phyloP scores from a whole-genome alignment of 1,140 invertebrate species.

The Drosophila bipectinata region DNA sequence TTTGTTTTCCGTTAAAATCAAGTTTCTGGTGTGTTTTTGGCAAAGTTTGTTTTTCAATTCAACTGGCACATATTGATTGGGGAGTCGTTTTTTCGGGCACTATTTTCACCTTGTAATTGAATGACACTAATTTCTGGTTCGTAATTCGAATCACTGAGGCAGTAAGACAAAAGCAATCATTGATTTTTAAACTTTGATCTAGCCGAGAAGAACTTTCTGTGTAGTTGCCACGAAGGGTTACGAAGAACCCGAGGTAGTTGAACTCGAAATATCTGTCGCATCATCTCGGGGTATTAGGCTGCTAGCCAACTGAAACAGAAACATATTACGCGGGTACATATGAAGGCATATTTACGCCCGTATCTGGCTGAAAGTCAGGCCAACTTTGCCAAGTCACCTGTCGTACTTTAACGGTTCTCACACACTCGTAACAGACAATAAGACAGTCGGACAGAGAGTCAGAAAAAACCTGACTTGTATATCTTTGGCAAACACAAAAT shows the following conservation, averaged over 20 bases:
- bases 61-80: slow-evolving; percentile 45
- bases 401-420: slow-evolving; percentile 75
- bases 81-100: slow-evolving; percentile 42
- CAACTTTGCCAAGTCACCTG: slow-evolving; percentile 53
- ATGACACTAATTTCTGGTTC: slow-evolving; percentile 48
- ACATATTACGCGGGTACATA: slow-evolving; percentile 33
- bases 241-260: slow-evolving; percentile 43
- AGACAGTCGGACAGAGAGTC: slow-evolving; percentile 1
- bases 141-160: slow-evolving; percentile 6
- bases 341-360: background rate
- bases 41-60: slow-evolving; percentile 60
- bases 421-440: slow-evolving; percentile 61
- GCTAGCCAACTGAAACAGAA: slow-evolving; percentile 42
- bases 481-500: slow-evolving; percentile 68
- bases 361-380: slow-evolving; percentile 26
- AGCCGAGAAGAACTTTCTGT: slow-evolving; percentile 2
- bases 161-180: slow-evolving; percentile 8
- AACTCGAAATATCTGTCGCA: slow-evolving; percentile 68
- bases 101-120: slow-evolving; percentile 39
- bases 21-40: slow-evolving; percentile 41
- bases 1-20: slow-evolving; percentile 47
- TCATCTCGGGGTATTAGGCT: slow-evolving; percentile 64
- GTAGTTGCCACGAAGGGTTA: slow-evolving; percentile 13
- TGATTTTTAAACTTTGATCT: slow-evolving; percentile 33
- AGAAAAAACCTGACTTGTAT: slow-evolving; percentile 54